A percentile compares a stretch with the other conserved stretches of the same genome.
Evolutionary conservation across 2,797 vertebrate genomes (phyloP).

Genomic region (Chanos chanos): DNA sequence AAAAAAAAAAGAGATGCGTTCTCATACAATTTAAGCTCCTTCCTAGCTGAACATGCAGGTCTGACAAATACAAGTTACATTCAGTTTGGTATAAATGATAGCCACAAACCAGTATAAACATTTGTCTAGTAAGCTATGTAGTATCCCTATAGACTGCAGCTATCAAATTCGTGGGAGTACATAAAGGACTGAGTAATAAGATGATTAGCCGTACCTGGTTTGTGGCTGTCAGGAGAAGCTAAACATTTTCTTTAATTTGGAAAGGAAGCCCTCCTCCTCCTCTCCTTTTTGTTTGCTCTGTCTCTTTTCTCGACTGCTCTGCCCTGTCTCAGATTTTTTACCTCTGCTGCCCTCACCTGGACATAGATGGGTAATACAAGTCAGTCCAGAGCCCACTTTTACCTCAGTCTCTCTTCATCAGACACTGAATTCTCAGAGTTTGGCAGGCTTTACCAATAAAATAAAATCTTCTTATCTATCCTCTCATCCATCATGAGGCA

Average conservation of each 20-base stretch:
- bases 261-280: conserved; percentile 82
- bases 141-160: too few relatives aligned
- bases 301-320: conserved; percentile 71
- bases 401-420: too few relatives aligned
- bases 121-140: too few relatives aligned
- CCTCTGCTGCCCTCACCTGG: conserved; percentile 82
- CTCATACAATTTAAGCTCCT: not conserved
- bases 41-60: not conserved
- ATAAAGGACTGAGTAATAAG: too few relatives aligned
- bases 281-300: conserved; percentile 71
- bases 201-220: conserved; percentile 80
- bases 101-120: conserved; percentile 65
- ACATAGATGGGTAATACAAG: conserved; percentile 69
- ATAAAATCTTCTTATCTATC: too few relatives aligned
- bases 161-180: too few relatives aligned
- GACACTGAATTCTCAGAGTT: too few relatives aligned
- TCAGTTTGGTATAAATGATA: conserved; percentile 35
- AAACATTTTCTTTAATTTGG: conserved; percentile 91
- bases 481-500: too few relatives aligned
- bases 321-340: conserved; percentile 66
- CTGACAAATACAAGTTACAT: too few relatives aligned
- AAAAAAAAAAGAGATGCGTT: not conserved
- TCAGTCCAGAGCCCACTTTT: conserved; percentile 16
- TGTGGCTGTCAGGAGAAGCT: conserved; percentile 80
- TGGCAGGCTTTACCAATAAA: too few relatives aligned